Percentiles rank a stretch among this genome's conserved stretches.
phyloP scores from a whole-genome alignment of 2,113 vertebrate species.

The Rhipidura dahli region DNA sequence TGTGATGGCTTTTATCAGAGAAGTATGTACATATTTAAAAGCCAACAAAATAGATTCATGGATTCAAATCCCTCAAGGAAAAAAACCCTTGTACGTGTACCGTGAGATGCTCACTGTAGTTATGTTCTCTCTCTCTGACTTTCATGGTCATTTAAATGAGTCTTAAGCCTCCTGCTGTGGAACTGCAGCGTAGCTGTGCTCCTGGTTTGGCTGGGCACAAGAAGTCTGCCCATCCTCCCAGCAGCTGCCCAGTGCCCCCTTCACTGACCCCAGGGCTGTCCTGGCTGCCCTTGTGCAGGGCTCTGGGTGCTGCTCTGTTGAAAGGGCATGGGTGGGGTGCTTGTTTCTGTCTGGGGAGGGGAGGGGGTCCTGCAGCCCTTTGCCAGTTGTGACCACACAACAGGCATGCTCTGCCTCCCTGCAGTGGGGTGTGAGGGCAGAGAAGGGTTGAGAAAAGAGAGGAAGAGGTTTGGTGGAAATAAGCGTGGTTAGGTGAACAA shows the following conservation, averaged over 20 bases:
- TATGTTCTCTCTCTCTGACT: background rate
- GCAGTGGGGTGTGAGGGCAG: background rate
- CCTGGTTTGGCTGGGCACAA: background rate
- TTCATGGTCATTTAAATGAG: background rate
- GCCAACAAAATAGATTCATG: background rate
- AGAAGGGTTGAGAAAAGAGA: background rate
- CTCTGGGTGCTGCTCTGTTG: background rate
- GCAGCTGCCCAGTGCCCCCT: background rate
- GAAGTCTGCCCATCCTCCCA: background rate
- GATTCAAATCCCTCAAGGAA: background rate
- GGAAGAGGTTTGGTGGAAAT: background rate
- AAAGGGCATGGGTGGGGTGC: no score
- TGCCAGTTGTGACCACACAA: background rate
- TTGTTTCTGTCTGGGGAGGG: background rate
- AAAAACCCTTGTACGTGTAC: background rate
- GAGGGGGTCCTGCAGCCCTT: background rate
- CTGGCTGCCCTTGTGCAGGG: background rate
- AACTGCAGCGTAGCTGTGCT: background rate
- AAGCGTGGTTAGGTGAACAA: background rate
- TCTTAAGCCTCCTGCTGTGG: background rate
- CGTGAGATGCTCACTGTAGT: fast-evolving
- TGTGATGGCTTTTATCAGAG: background rate
- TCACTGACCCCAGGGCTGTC: background rate
- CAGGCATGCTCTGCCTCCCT: background rate
- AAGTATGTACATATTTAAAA: background rate